Evolutionary conservation across 2,113 vertebrate species (phyloP).

Genomic region (Arizona elegans): DNA sequence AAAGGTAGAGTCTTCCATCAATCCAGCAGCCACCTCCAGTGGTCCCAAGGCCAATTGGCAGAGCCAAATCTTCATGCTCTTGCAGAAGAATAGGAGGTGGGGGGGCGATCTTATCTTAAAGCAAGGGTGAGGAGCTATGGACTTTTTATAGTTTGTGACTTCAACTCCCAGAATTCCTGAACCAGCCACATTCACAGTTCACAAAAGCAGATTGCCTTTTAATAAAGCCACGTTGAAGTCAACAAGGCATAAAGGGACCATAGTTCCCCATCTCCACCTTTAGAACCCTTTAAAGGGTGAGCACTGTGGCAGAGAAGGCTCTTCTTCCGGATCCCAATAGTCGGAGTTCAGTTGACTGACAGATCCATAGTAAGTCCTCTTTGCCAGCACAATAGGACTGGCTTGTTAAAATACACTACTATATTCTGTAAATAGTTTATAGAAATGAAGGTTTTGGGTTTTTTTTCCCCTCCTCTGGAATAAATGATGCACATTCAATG

Average conservation of each 20-base stretch:
- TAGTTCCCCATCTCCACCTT: not conserved
- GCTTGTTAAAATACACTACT: not conserved
- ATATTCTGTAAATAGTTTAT: not conserved
- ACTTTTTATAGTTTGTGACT: not conserved
- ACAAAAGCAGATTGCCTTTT: not conserved
- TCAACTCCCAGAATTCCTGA: not conserved
- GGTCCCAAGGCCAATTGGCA: not conserved
- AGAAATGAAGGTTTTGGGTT: not conserved
- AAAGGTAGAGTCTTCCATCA: not conserved
- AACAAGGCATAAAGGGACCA: not conserved
- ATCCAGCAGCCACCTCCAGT: not conserved
- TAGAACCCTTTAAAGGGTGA: not conserved
- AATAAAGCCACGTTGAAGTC: not conserved
- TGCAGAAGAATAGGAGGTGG: not conserved
- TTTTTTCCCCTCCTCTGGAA: constrained; percentile 14
- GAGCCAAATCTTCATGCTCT: not conserved
- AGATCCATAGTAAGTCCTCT: not conserved
- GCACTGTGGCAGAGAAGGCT: not conserved
- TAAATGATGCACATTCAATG: constrained; percentile 47
- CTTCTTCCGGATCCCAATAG: not conserved
- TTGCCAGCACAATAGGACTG: not conserved
- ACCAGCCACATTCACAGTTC: not conserved
- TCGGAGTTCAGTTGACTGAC: not conserved
- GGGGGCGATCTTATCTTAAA: not conserved
- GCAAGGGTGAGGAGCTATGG: not conserved